phyloP scores from a whole-genome alignment of 2,113 vertebrate genomes.

The Typhlomys cinereus region DNA sequence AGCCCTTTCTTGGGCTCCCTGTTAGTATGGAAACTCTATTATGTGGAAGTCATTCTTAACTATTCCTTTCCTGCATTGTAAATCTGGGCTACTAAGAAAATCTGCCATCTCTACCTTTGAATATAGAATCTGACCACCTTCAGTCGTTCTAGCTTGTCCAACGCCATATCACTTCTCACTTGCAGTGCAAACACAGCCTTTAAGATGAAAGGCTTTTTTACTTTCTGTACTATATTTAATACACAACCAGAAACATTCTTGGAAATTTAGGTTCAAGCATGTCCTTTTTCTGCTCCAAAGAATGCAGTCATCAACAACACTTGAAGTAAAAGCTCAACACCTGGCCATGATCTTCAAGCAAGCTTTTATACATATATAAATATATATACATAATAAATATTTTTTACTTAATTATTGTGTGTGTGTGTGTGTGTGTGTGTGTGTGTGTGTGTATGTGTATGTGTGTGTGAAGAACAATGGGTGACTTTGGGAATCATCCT shows the following conservation, averaged over 20 bases:
- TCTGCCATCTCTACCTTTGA: background rate
- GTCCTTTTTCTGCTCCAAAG: background rate
- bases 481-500: too few relatives aligned
- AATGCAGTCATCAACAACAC: background rate
- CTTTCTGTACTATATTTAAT: fast-evolving
- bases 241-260: background rate
- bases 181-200: background rate
- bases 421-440: too few relatives aligned
- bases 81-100: background rate
- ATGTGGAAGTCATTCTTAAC: too few relatives aligned
- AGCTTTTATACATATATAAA: too few relatives aligned
- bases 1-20: too few relatives aligned
- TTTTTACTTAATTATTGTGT: too few relatives aligned
- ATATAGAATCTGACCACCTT: background rate
- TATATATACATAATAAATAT: too few relatives aligned
- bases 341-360: background rate
- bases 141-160: fast-evolving
- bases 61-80: background rate
- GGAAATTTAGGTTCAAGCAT: background rate
- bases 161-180: background rate
- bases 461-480: too few relatives aligned
- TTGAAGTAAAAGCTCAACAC: background rate
- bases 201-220: fast-evolving
- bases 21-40: too few relatives aligned
- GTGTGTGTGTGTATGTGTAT: too few relatives aligned